Base-by-base conservation (phyloP, 2,888 invertebrate genomes). In the Smittia aterrima region DNA sequence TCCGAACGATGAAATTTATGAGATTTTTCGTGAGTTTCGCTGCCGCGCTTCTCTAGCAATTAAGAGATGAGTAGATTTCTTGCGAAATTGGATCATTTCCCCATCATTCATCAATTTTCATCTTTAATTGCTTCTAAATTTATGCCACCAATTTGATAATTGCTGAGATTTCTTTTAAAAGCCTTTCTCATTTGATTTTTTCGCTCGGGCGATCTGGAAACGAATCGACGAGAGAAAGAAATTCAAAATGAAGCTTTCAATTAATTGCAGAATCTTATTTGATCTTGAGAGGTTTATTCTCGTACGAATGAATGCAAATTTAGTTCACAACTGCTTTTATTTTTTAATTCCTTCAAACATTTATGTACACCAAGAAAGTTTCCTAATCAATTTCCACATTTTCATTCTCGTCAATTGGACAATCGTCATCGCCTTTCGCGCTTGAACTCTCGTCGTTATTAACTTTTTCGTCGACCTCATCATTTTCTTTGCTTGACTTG, bases 361-460 rank as follows among this genome's bases (percentile, higher is more conserved):
- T 32, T 40, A 11, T 67, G 32, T 38, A 67, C 38, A 38, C 25
- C 40, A 67, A 9, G 20, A 40, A 38, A 66, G n/a, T 27, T 40
- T 41, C 74, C 77, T 77, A 83, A 78, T 83, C 83, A 75, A 83
- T 83, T 79, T 83, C 83, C 47, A 83, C 83, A 78, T 83, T 83
- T 78, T 83, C 83, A 76, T 77, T 77, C 47, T 82, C 83, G 62
- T 81, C 79, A 4, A 76, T 76, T 68, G 78, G 77, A 76, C 77
- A 77, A 74, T 77, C 78, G 58, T 75, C 40, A 74, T 77, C 62
- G 77, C 77, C 66, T 74, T 66, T 74, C 1, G 24, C 66, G 16
- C 53, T 64, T 7, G 66, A 32, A 38, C 9, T 38, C n/a, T 74
- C 67, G 16, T 67, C 67, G 16, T 70, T 58, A 66, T 72, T 67